Evolutionary conservation across 35 echinoderm and acorn worm species (phyloP), one percentile per base, ranked within the genome.

Genomic region (Acanthaster planci): DNA sequence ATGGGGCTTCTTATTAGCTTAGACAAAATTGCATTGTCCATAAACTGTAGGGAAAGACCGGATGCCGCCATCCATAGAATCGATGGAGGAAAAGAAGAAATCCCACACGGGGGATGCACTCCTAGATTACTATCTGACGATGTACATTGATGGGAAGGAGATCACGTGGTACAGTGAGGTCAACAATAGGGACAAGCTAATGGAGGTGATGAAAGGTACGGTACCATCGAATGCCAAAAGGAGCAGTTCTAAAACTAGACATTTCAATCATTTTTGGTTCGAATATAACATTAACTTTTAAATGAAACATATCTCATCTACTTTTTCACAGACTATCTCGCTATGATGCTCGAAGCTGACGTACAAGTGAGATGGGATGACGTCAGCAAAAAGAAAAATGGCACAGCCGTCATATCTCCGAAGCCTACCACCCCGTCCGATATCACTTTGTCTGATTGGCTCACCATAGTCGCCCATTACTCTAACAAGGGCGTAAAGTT

Each of bases 301-400:
- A 60, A 15, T 60, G 57, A 21, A 60, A 60, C 6, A 16, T 60
- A 16, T 16, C 9, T 16, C 6, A 60, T 6, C 27, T 60, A 60
- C 57, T 30, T 72, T 31, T 76, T 79, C 77, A 17, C 72, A 97
- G 95, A 93, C 82, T 90, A 84, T 38, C 78, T 90, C 40, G 7
- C 87, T 7, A 93, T 97, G 95, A 93, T 97, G 88, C 37, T 97
- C 38, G 88, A 92, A 27, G 84, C 87, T 34, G 95, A 97, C 60
- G 87, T 97, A 7, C 60, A 84, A 76, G 55, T 97, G 29, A 38
- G 51, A 44, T 84, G 81, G 60, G 53, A 55, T 14, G 39, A 77
- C 8, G 81, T 79, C 47, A 57, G 68, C 21, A 92, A 55, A 40
- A 76, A 67, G 27, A 72, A 29, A 1, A 89, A 84, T 59, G 81